These are phyloP conservation scores for Acanthochromis polyacanthus DNA, from an alignment of 2,113 vertebrate species.

Conservation along the genomic window DNA sequence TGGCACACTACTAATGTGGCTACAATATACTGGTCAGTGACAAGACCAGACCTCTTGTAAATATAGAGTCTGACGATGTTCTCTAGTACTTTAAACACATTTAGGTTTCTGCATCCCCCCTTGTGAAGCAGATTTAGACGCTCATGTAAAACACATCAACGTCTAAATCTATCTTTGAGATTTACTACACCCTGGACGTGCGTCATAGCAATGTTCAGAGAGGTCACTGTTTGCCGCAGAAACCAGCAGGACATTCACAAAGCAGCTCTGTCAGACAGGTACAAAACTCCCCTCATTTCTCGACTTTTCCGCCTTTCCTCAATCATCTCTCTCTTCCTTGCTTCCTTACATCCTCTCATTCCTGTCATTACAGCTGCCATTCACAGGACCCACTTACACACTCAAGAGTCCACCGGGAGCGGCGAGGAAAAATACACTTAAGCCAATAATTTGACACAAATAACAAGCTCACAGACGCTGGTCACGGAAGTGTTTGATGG, in stretches of 20 bases:
- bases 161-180: conserved; percentile 19
- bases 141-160: conserved; percentile 15
- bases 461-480: conserved; percentile 65
- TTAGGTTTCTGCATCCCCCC: not conserved
- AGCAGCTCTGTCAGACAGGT: conserved; percentile 57
- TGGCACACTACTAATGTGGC: too few relatives aligned
- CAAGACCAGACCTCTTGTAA: not conserved
- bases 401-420: conserved; percentile 32
- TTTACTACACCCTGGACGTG: conserved; percentile 40
- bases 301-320: conserved; percentile 44
- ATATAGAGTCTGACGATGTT: conserved; percentile 1
- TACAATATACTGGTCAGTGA: not conserved
- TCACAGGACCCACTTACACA: conserved; percentile 55
- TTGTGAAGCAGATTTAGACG: conserved; percentile 12
- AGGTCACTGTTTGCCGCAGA: conserved; percentile 49
- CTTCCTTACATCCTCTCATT: conserved; percentile 27
- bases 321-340: conserved; percentile 39
- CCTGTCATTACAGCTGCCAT: conserved; percentile 50
- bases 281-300: conserved; percentile 45
- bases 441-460: conserved; percentile 71
- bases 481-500: conserved; percentile 3
- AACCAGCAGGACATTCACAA: conserved; percentile 70
- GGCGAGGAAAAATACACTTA: conserved; percentile 65
- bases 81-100: not conserved
- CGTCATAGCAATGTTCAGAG: conserved; percentile 49